Evolutionary conservation across 2,113 vertebrate genomes (phyloP), one percentile per base, ranked within the genome.

Genomic region (Benitochromis conjunctus): DNA sequence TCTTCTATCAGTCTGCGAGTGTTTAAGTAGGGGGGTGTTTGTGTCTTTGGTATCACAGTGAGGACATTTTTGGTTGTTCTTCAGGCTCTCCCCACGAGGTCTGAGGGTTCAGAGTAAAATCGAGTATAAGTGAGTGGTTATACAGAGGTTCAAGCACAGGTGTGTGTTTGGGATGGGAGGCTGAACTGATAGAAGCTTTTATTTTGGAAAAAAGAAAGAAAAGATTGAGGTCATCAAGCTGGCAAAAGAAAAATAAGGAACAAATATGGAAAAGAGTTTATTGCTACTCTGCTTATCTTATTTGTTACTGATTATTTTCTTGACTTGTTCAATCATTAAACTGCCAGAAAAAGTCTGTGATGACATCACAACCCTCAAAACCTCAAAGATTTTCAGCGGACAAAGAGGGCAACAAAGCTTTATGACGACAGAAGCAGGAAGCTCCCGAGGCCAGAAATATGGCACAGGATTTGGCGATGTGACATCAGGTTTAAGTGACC

Each of bases 41-140:
- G 16, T 31, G 43, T 51, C 21, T 29, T 46, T 48, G 64, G 38
- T 71, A 1, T 71, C 64, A 46, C 38, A 6, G 64, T 46, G 14
- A 74, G 24, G 41, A 71, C 21, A 26, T 43, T 69, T 62, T 69
- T 69, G 64, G 38, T 24, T 7, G 41, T 48, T 11, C 21, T 48
- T 11, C 14, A 0, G 0, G n/a, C 0, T 41, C 62, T 24, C 7
- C n/a, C 62, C n/a, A 24, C 8, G 2, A 71, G 21, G 21, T 26
- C 38, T 71, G 64, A 18, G 13, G 21, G 43, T 43, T 69, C 38
- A 69, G 21, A 24, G 21, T 46, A 46, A 46, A 48, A 26, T 71
- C 38, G 4, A 18, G 24, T 29, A 46, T 46, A 46, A 24, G 64
- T 26, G 21, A 71, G 64, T 3, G 64, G 0, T 26, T 46, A 43